These are phyloP conservation scores for Sebastes schlegelii DNA, from an alignment of 2,113 vertebrate genomes.

Conservation along the genomic window DNA sequence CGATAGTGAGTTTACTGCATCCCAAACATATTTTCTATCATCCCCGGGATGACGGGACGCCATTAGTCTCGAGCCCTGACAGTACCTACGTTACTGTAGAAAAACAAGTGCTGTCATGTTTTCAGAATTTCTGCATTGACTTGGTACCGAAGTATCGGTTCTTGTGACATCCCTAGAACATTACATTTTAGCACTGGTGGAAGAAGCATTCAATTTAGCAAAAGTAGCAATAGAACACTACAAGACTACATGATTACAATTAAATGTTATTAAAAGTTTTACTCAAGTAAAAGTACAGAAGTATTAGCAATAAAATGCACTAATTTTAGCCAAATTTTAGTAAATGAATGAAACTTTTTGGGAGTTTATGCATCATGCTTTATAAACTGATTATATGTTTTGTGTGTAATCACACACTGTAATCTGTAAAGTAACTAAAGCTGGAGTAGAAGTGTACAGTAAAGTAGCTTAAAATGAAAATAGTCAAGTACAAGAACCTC, in stretches of 20 bases:
- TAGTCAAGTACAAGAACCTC: neutral
- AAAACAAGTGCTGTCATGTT: too few relatives aligned
- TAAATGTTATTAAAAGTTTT: neutral
- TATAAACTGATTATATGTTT: neutral
- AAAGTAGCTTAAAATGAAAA: neutral
- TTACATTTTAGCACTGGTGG: neutral
- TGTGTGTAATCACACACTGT: neutral
- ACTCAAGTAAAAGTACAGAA: neutral
- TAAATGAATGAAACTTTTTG: neutral
- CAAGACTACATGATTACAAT: neutral
- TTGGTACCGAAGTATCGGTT: too few relatives aligned
- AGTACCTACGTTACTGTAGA: too few relatives aligned
- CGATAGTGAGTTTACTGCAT: too few relatives aligned
- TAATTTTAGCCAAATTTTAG: neutral
- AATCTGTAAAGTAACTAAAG: neutral
- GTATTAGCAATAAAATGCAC: neutral
- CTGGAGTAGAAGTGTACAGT: neutral
- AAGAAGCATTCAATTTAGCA: neutral
- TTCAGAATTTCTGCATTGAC: too few relatives aligned
- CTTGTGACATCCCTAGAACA: too few relatives aligned
- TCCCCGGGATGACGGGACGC: too few relatives aligned
- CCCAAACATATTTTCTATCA: too few relatives aligned
- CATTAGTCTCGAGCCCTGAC: too few relatives aligned
- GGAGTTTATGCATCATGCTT: neutral
- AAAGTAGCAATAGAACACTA: neutral